phyloP scores from a whole-genome alignment of 1,140 invertebrate genomes.

The Cepaea nemoralis region DNA sequence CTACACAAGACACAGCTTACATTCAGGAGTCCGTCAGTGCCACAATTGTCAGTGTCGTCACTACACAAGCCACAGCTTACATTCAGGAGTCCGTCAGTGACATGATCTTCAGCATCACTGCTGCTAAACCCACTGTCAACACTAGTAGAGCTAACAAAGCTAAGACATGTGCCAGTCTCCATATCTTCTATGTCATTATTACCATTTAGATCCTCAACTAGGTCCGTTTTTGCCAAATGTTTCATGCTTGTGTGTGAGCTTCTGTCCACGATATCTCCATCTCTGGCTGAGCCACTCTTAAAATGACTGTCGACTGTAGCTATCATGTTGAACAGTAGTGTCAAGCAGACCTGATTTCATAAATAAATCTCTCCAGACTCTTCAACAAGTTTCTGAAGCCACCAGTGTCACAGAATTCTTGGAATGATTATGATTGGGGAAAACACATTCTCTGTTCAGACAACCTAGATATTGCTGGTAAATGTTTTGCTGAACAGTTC shows the following conservation, averaged over 20 bases:
- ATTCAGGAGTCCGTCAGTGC: background rate
- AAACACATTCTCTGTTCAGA: no score
- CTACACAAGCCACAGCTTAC: background rate
- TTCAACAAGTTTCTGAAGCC: no score
- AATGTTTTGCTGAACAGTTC: no score
- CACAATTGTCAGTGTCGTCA: background rate
- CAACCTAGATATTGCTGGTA: no score
- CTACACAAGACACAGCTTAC: no score
- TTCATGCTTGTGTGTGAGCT: background rate
- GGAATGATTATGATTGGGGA: no score
- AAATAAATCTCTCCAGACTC: no score
- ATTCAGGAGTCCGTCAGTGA: background rate
- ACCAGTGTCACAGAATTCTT: no score
- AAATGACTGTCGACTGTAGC: background rate
- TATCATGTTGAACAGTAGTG: no score
- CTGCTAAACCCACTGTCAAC: constrained; percentile 25
- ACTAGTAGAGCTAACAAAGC: background rate
- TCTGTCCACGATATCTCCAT: background rate
- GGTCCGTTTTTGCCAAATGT: background rate
- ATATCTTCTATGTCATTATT: background rate
- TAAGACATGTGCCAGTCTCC: background rate
- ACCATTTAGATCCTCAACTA: background rate
- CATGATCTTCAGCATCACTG: constrained; percentile 7
- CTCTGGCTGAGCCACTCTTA: background rate
- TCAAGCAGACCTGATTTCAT: no score